Percentiles rank a stretch among this genome's conserved stretches.
These are phyloP conservation scores for Micropoecilia bifurca DNA, from an alignment of 2,797 vertebrate species.

Conservation along the genomic window DNA sequence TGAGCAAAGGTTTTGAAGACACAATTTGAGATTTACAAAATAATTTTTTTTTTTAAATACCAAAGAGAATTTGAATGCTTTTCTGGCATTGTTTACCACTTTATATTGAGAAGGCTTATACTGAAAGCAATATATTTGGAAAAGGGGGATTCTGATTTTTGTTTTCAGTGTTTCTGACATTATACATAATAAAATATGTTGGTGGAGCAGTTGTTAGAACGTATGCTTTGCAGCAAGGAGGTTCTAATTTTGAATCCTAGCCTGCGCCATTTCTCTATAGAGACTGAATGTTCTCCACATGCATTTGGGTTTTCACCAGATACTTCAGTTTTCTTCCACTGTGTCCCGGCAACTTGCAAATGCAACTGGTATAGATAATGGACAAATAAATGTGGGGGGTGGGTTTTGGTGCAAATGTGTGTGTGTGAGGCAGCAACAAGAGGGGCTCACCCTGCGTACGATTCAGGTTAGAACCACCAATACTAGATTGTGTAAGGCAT, in stretches of 20 bases:
- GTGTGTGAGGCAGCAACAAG: neutral
- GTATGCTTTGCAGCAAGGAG: neutral
- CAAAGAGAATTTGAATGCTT: neutral
- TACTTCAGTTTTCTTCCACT: neutral
- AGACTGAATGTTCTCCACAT: neutral
- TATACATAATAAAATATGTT: neutral
- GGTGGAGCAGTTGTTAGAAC: neutral
- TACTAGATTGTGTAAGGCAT: neutral
- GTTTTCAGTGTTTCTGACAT: too few relatives aligned
- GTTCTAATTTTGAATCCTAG: neutral
- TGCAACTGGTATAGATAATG: neutral
- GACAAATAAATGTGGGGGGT: neutral
- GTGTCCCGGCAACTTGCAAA: neutral
- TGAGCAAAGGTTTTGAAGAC: neutral
- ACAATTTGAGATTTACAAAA: neutral
- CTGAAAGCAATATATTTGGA: neutral
- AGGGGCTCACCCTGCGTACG: neutral
- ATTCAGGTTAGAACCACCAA: neutral
- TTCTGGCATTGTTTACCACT: neutral
- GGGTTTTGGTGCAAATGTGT: neutral
- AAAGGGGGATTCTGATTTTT: neutral
- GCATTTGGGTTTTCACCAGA: neutral
- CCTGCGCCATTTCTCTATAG: neutral
- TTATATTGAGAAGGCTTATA: neutral
- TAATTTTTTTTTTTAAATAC: neutral